These are phyloP conservation scores for Orthonyx spaldingii DNA, from an alignment of 2,113 vertebrate species.

Conservation along the genomic window DNA sequence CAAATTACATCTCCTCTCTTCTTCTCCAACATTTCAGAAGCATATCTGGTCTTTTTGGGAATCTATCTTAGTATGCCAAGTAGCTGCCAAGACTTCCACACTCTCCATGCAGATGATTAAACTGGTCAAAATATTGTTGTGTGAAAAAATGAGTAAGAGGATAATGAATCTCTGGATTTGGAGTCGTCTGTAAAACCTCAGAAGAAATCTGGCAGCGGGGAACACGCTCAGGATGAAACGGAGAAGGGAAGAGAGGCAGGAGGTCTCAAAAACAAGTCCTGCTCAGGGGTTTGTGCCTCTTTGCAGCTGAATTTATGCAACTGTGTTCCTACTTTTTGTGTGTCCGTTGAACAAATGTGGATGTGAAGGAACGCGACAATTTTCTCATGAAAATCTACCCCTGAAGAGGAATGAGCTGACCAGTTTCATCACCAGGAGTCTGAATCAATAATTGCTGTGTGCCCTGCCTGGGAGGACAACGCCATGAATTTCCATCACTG, in stretches of 20 bases:
- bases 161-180: conserved; percentile 51
- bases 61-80: conserved; percentile 60
- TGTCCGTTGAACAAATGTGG: background rate
- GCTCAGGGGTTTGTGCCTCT: background rate
- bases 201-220: background rate
- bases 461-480: background rate
- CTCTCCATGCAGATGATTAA: conserved; percentile 54
- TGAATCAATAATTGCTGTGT: no score
- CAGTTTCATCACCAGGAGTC: rapidly evolving
- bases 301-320: background rate
- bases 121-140: conserved; percentile 61
- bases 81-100: conserved; percentile 56
- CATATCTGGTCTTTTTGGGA: conserved; percentile 47
- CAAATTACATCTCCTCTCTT: conserved; percentile 45
- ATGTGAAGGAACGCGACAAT: background rate
- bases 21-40: conserved; percentile 39
- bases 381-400: background rate
- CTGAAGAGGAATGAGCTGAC: background rate
- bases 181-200: background rate
- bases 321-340: background rate
- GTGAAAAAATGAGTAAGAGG: conserved; percentile 44
- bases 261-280: background rate
- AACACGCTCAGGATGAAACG: background rate
- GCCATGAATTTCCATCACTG: background rate
- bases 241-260: background rate